Percentiles rank a stretch among this genome's conserved stretches.
Conservation (phyloP, 2,113 vertebrate species). For the Lasiurus borealis region DNA sequence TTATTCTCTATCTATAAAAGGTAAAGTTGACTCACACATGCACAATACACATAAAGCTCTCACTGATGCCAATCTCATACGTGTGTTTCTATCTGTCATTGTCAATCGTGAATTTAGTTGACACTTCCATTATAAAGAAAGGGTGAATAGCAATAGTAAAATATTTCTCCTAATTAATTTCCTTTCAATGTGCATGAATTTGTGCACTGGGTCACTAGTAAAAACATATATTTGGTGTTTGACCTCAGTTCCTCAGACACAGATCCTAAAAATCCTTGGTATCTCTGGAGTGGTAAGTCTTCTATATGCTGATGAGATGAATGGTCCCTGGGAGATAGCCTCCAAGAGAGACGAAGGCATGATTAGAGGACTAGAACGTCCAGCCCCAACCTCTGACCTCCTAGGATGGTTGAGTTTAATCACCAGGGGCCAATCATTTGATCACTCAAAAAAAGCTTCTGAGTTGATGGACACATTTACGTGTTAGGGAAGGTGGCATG, state of each 20-base stretch:
- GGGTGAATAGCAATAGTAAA: too few relatives aligned
- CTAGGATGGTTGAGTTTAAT: not conserved
- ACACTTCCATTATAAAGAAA: too few relatives aligned
- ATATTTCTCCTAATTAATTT: too few relatives aligned
- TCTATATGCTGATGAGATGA: not conserved
- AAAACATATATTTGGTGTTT: not conserved
- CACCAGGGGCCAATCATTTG: not conserved
- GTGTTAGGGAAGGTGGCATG: not conserved
- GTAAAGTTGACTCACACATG: too few relatives aligned
- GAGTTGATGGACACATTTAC: not conserved
- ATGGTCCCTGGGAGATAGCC: not conserved
- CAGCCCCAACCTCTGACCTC: not conserved
- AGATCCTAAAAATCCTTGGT: not conserved
- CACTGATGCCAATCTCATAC: too few relatives aligned
- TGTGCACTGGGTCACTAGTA: too few relatives aligned
- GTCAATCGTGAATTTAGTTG: too few relatives aligned
- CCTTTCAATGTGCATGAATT: too few relatives aligned
- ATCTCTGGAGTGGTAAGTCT: not conserved
- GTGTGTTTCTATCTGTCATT: too few relatives aligned
- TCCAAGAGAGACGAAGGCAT: not conserved
- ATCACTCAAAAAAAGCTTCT: not conserved
- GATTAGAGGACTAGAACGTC: not conserved
- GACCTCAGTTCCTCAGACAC: not conserved
- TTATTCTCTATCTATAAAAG: too few relatives aligned
- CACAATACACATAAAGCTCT: too few relatives aligned